Evolutionary conservation across 2,888 invertebrate species (phyloP), one percentile per base, ranked within the genome.

Genomic region (Nycteola revayana): DNA sequence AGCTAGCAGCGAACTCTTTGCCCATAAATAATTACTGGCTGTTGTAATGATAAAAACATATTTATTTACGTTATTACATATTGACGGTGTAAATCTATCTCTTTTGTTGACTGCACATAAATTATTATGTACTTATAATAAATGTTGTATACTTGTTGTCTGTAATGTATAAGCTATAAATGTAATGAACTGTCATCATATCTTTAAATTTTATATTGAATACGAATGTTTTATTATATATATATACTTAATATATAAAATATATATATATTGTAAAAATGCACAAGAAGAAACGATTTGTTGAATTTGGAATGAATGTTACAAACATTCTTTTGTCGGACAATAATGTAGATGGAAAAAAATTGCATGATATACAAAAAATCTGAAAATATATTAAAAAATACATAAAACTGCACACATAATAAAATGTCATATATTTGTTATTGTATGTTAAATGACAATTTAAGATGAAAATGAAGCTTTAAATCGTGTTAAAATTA

Each of bases 401-500:
- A 51, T 45, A 50, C 43, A 33, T 28, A 10, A 31, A 49, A 55
- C 41, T 52, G 41, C 8, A 40, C 32, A 7, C 31, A 29, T 35
- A 26, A 21, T 33, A 24, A 29, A 11, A 28, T 41, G 34, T 48
- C 10, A 49, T 54, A 45, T 54, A 60, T 66, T 57, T 60, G 50
- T 66, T 70, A 60, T 59, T 69, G 60, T 62, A 57, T 71, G 51
- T 66, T 58, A 59, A 48, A 66, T 60, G 48, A 67, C 69, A 65
- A 66, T 75, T 50, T 85, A 84, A 81, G 76, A 72, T 72, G 69
- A 79, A 82, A 83, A 75, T 60, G 62, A 83, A 85, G 85, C 86
- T 86, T 86, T 86, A 86, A 85, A 82, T 85, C 84, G 84, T 77
- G 64, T 77, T 77, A 80, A 66, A 70, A 69, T 66, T 60, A 59